phyloP scores from a whole-genome alignment of 2,888 invertebrate genomes.

The Cryptosula pallasiana region DNA sequence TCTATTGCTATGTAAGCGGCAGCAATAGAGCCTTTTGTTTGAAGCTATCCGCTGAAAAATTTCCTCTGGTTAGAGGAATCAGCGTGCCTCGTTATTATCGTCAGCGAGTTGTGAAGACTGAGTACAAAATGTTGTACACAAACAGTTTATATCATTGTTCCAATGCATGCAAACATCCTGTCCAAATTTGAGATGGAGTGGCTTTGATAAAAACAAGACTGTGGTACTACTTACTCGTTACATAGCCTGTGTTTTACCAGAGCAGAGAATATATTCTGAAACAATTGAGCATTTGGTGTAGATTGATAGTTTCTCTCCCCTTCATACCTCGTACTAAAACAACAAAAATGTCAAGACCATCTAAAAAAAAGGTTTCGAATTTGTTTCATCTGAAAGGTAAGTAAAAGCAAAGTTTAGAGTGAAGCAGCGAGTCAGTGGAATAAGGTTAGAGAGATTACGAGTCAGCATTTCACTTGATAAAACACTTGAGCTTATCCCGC shows the following conservation, averaged over 20 bases:
- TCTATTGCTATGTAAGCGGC: background rate
- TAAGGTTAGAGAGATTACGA: too few species aligned
- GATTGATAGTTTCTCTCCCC: constrained; percentile 40
- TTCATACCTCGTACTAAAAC: constrained; percentile 41
- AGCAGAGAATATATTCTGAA: constrained; percentile 39
- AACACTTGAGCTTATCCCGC: too few species aligned
- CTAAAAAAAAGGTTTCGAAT: too few species aligned
- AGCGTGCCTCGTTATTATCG: background rate
- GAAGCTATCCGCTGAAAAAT: background rate
- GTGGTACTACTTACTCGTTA: constrained; percentile 40
- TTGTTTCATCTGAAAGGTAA: too few species aligned
- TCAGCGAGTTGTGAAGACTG: too few species aligned
- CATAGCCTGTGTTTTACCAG: constrained; percentile 43
- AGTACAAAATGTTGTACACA: too few species aligned
- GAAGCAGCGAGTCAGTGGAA: too few species aligned
- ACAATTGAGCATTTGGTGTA: constrained; percentile 35
- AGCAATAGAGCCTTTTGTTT: background rate
- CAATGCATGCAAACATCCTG: too few species aligned
- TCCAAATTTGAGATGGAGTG: background rate
- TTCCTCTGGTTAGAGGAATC: background rate
- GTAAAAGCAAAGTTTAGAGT: too few species aligned
- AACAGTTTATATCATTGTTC: too few species aligned
- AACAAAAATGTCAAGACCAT: too few species aligned
- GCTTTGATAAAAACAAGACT: background rate
- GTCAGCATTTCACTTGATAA: too few species aligned